These are phyloP conservation scores for Drosophila leontia DNA, from an alignment of 1,140 invertebrate species.

Conservation along the genomic window DNA sequence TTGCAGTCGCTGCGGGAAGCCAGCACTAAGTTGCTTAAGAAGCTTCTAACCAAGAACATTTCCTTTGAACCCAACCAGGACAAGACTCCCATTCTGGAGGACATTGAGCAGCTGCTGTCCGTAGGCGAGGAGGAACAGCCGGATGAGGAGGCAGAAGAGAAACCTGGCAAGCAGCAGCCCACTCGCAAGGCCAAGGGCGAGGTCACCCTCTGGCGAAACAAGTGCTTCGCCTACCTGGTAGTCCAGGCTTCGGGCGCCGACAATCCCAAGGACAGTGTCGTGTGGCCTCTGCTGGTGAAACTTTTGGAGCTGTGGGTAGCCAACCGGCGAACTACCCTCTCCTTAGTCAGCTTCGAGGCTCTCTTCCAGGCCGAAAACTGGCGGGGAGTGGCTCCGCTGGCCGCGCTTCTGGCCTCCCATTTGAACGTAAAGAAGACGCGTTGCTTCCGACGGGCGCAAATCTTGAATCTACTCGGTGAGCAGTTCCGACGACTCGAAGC, in stretches of 20 bases:
- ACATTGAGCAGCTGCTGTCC: conserved; percentile 39
- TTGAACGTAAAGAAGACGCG: conserved; percentile 25
- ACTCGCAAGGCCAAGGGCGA: conserved; percentile 24
- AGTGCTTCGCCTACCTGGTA: conserved; percentile 53
- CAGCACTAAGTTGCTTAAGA: conserved; percentile 43
- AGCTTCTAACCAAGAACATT: conserved; percentile 30
- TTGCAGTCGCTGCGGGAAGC: conserved; percentile 50
- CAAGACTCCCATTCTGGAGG: conserved; percentile 28
- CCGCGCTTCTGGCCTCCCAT: conserved; percentile 8
- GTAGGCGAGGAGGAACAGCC: conserved; percentile 19
- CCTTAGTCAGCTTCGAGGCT: conserved; percentile 47
- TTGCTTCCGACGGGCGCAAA: conserved; percentile 43
- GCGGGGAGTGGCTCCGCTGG: conserved; percentile 35
- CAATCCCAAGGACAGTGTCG: not conserved
- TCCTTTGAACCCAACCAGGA: not conserved
- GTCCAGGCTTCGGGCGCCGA: conserved; percentile 21
- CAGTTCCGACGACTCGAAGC: conserved; percentile 23
- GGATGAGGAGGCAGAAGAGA: conserved; percentile 16
- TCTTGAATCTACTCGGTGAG: conserved; percentile 36
- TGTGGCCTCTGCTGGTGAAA: conserved; percentile 39
- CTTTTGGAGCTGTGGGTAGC: conserved; percentile 36
- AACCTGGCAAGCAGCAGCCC: not conserved
- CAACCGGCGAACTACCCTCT: conserved; percentile 22
- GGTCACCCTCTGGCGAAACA: conserved; percentile 35
- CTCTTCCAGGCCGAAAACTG: conserved; percentile 38